Evolutionary conservation across 2,888 invertebrate species (phyloP), one percentile per base, ranked within the genome.

Genomic region (Nemurella pictetii): DNA sequence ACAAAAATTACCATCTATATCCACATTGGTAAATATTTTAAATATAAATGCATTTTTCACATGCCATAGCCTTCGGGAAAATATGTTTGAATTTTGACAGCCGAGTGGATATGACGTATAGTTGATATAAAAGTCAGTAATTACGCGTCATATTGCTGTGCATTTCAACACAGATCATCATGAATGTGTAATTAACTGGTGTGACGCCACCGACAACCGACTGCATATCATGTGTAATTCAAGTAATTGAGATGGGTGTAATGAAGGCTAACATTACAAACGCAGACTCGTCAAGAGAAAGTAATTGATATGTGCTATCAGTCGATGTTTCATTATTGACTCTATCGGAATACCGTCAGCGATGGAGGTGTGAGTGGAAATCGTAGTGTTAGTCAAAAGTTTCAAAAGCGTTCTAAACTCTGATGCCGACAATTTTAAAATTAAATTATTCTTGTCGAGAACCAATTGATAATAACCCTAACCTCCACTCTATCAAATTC

Each of bases 231-330:
- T 26, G 27, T 2, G 75, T 25, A 75, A 75, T 25, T 75, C 27
- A 26, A 9, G 28, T 28, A 75, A 26, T 75, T 26, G 75, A 75
- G 15, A 2, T 75, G 75, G 75, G 25, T 26, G 75, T 75, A 75
- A 75, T 75, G 75, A 27, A 28, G 75, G 75, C 28, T 5, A 75
- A 55, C 55, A 55, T 55, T 3, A n/a, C n/a, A n/a, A n/a, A n/a
- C 55, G 55, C 55, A 2, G 20, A 20, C n/a, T n/a, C 20, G 55
- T 55, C 20, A 12, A 12, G 55, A 7, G 55, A 55, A 55, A 55
- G 75, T 75, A 75, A 75, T 75, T 75, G 26, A 75, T 75, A 26
- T 15, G n/a, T n/a, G 25, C 75, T 75, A 75, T 55, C 55, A 55
- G 55, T 55, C 12, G 9, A 20, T 55, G 20, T 15, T 55, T 55